Base-by-base conservation (phyloP, 2,888 invertebrate species). In the Drosophila lacicola region DNA sequence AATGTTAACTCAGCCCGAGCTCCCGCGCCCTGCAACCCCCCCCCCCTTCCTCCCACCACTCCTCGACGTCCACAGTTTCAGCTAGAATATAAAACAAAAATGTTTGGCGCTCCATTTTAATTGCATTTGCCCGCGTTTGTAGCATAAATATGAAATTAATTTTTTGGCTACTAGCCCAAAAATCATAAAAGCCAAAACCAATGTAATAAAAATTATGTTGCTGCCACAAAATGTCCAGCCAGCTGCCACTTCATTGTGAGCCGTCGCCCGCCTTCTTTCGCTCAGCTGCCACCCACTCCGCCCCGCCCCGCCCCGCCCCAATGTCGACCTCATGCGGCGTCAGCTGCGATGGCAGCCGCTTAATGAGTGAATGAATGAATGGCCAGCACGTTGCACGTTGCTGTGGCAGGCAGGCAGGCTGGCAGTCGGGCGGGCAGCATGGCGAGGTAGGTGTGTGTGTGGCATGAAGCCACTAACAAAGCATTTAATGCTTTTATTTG, bases 401-500 rank as follows among this genome's bases (percentile, higher is more conserved):
- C 44, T 11, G 17, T 44, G 45, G 17, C 9, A 25, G 45, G 44
- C 5, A 21, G 5, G 21, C 21, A 4, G 29, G 29, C 29, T 8
- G 29, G 29, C 29, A 2, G 25, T 29, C 25, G 25, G 29, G 17
- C 42, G 4, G 9, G 8, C n/a, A n/a, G 17, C 14, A 3, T 1
- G 17, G 11, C 37, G 29, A 37, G 21, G 37, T 36, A 37, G 21
- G 49, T 34, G 13, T 5, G 36, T 25, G 25, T 39, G 14, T 14
- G 54, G 61, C 55, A 62, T 65, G 74, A 62, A 54, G 61, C 61
- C 77, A 66, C 73, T 72, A 87, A 78, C 89, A 86, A 86, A 84
- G 73, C 87, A 80, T 88, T 84, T 78, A 83, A 88, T 86, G 87
- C 80, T 88, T 86, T 86, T 86, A 82, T 88, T 82, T 88, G 81